These are phyloP conservation scores for Cephus cinctus DNA, from an alignment of 1,140 invertebrate genomes.

Conservation along the genomic window DNA sequence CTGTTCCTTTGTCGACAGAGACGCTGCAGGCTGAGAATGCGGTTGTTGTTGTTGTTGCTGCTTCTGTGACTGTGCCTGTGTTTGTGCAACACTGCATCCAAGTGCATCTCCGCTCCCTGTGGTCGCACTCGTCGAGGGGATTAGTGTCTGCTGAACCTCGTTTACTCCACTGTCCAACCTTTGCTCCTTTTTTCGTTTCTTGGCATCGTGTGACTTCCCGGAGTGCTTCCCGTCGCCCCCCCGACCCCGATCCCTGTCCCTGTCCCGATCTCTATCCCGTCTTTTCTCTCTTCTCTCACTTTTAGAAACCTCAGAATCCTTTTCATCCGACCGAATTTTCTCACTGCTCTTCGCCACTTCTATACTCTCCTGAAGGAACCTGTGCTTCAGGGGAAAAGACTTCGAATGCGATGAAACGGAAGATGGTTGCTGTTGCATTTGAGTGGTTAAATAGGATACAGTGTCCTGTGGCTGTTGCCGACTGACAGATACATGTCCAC, in stretches of 20 bases:
- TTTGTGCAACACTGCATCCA: no score
- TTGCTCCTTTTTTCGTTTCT: slow-evolving; percentile 36
- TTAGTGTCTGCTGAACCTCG: no score
- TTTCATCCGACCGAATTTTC: slow-evolving; percentile 17
- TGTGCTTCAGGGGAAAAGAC: slow-evolving; percentile 30
- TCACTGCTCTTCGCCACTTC: slow-evolving; percentile 24
- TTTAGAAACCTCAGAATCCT: slow-evolving; percentile 23
- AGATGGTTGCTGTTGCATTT: slow-evolving; percentile 17
- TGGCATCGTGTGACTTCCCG: slow-evolving; percentile 37
- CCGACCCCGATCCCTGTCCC: no score
- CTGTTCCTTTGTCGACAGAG: slow-evolving; percentile 41
- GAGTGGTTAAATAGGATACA: slow-evolving; percentile 17
- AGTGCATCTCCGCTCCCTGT: no score
- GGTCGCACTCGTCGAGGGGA: no score
- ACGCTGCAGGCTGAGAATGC: slow-evolving; percentile 5
- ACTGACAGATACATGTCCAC: slow-evolving; percentile 27
- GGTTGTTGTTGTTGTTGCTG: background rate
- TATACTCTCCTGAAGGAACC: slow-evolving; percentile 28
- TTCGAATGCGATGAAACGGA: slow-evolving; percentile 13
- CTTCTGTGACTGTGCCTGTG: no score
- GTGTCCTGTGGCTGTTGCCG: no score
- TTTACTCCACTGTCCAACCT: slow-evolving; percentile 21
- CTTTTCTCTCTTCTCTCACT: slow-evolving; percentile 39
- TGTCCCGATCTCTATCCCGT: slow-evolving; percentile 38
- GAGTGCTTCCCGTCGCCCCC: slow-evolving; percentile 22